These are phyloP conservation scores for Philonicus albiceps DNA, from an alignment of 2,888 invertebrate species.

Conservation along the genomic window DNA sequence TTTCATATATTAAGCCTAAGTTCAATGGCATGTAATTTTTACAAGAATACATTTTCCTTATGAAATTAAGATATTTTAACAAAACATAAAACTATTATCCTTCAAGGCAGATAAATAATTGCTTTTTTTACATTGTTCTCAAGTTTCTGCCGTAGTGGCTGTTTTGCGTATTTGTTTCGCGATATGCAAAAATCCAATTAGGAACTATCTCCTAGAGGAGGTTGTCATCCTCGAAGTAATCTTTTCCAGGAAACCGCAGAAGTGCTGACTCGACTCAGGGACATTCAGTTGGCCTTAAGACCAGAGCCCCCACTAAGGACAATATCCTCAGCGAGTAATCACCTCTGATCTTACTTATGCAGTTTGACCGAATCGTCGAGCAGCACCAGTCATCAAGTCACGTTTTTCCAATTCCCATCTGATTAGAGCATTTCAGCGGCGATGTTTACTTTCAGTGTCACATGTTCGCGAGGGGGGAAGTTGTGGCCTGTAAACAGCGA, in stretches of 20 bases:
- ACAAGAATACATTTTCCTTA: neutral
- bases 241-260: neutral
- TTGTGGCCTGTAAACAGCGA: slow-evolving; percentile 6
- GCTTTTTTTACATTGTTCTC: neutral
- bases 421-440: slow-evolving; percentile 20
- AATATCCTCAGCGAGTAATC: neutral
- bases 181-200: neutral
- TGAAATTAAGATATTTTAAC: neutral
- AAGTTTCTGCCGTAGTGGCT: neutral
- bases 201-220: neutral
- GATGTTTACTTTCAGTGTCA: slow-evolving; percentile 16
- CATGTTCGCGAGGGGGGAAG: neutral
- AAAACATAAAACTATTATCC: neutral
- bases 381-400: slow-evolving; percentile 20
- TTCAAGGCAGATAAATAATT: neutral
- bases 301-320: neutral
- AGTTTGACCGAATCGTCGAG: slow-evolving; percentile 1
- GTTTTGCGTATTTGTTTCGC: neutral
- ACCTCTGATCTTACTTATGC: slow-evolving; percentile 25
- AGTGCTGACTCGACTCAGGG: neutral
- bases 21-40: neutral
- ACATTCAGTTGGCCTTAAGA: neutral
- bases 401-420: slow-evolving; percentile 30
- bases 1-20: no score
- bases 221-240: neutral